Percentiles rank a stretch among this genome's conserved stretches.
These are phyloP conservation scores for Polylopha cassiicola DNA, from an alignment of 2,888 invertebrate species.

Conservation along the genomic window DNA sequence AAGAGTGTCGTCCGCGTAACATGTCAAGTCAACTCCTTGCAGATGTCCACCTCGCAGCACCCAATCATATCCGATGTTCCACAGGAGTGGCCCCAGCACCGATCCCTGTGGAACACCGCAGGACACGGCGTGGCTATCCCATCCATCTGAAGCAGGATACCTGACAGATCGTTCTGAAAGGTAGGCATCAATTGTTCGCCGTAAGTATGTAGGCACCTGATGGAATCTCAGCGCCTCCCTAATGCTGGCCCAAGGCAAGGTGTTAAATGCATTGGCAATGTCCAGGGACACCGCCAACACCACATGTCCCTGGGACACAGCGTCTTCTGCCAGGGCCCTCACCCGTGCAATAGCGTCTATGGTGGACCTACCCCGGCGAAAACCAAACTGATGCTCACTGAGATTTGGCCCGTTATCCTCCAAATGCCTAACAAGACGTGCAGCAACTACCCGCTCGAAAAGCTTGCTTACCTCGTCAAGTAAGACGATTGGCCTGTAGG, in stretches of 20 bases:
- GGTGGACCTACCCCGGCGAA: conserved; percentile 13
- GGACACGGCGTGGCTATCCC: not conserved
- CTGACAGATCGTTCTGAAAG: conserved; percentile 1
- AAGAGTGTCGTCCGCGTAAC: conserved; percentile 24
- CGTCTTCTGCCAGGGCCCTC: too few relatives aligned
- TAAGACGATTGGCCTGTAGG: conserved; percentile 10
- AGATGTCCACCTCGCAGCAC: conserved; percentile 17
- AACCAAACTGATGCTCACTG: conserved; percentile 7
- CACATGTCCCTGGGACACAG: too few relatives aligned
- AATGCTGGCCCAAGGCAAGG: too few relatives aligned
- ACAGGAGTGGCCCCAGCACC: conserved; percentile 23
- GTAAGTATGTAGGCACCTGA: not conserved
- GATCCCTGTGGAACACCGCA: conserved; percentile 25
- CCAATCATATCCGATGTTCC: conserved; percentile 23
- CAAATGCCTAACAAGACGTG: conserved; percentile 8
- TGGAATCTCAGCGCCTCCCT: not conserved
- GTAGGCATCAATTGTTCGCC: not conserved
- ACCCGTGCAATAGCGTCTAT: conserved; percentile 4
- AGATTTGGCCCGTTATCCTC: conserved; percentile 1
- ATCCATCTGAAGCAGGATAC: not conserved
- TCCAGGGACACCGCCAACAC: too few relatives aligned
- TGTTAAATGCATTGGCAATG: too few relatives aligned
- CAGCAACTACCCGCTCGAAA: conserved; percentile 13
- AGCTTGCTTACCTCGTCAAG: conserved; percentile 16
- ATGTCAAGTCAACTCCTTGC: conserved; percentile 4